Evolutionary conservation across 2,888 invertebrate genomes (phyloP).

Genomic region (Rhorus exstirpatorius): DNA sequence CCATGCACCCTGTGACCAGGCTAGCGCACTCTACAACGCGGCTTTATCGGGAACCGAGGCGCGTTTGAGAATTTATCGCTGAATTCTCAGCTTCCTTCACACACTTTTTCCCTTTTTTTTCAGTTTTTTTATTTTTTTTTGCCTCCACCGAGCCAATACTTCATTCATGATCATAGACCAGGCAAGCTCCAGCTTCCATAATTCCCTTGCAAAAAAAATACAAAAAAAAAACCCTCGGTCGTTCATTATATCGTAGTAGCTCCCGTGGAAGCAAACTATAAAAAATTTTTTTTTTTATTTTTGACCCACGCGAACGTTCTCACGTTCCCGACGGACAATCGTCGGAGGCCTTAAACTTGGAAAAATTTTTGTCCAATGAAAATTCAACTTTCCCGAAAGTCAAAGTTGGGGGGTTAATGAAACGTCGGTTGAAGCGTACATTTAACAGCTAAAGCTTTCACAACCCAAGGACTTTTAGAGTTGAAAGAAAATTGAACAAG

Average conservation of each 20-base stretch:
- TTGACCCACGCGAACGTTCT: background rate
- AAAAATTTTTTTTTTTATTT: too few species aligned
- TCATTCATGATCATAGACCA: constrained; percentile 33
- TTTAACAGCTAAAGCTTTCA: too few species aligned
- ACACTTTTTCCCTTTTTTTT: background rate
- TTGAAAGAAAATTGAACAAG: too few species aligned
- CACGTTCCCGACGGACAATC: background rate
- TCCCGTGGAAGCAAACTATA: constrained; percentile 3
- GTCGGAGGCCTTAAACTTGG: background rate
- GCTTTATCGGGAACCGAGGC: constrained; percentile 50
- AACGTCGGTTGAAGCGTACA: too few species aligned
- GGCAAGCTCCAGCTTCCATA: constrained; percentile 21
- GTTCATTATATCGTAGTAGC: constrained; percentile 31
- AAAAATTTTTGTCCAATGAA: background rate
- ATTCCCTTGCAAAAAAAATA: background rate
- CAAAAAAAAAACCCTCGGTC: constrained; percentile 6
- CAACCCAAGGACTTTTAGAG: too few species aligned
- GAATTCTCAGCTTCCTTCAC: constrained; percentile 29
- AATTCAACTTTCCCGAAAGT: background rate
- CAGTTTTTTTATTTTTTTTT: constrained; percentile 26
- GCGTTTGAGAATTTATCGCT: constrained; percentile 63
- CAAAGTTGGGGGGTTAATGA: background rate
- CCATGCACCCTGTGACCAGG: constrained; percentile 41
- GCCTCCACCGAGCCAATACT: constrained; percentile 34
- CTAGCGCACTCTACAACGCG: constrained; percentile 41